Evolutionary conservation across 2,113 vertebrate species (phyloP), one percentile per base, ranked within the genome.

Genomic region (Hippocampus barbouri): DNA sequence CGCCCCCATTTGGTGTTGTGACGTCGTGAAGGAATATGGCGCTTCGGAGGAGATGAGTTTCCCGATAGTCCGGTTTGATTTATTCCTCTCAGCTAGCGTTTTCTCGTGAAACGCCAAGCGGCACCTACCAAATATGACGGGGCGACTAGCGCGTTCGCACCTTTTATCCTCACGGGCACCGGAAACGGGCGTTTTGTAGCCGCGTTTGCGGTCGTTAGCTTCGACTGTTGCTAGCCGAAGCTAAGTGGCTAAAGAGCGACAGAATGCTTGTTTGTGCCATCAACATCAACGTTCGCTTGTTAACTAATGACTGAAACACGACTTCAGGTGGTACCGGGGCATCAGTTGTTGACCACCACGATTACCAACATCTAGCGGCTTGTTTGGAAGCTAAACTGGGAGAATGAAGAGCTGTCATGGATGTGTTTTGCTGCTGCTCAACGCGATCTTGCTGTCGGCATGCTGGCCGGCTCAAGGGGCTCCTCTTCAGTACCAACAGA

Each of bases 1-100:
- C 86, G 79, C 79, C 87, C 34, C 62, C 64, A 27, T 72, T 77
- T 66, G 20, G 75, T 77, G 80, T 79, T 70, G 83, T 89, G 80
- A 88, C 75, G 80, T 86, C 43, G 69, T 41, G 73, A 68, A 79
- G 79, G 78, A 93, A 92, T 87, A 93, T 93, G 92, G 91, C 93
- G 92, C 86, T 88, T 68, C 68, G 79, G 79, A 71, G 67, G 78
- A 86, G 72, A 86, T 84, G 71, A 70, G 86, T 83, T 87, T 87
- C 81, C 72, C 86, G 81, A 83, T 68, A 87, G 81, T 87, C 82
- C 65, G 63, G 62, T 71, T 82, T 72, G 72, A 79, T 76, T 82
- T 45, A 60, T 72, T 61, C 72, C 16, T 20, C 71, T 40, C 61
- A 16, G 9, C 40, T 38, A 59, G 10, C 40, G 27, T 47, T 71